phyloP scores from a whole-genome alignment of 37 sponge, comb jelly and placozoan genomes.

The Halisarca cf. caerulea region DNA sequence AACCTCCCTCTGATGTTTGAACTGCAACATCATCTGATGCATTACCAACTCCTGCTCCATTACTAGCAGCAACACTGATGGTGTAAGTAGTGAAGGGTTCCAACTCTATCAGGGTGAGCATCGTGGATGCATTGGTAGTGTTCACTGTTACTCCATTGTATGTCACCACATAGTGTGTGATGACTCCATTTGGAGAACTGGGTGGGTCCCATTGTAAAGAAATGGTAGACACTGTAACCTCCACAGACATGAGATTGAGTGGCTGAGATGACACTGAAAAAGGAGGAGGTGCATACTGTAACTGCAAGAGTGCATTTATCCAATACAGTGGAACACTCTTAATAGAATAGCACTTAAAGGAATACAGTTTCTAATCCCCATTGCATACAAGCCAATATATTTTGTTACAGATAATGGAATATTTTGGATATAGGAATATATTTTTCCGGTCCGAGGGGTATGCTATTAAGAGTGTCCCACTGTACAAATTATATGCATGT shows the following conservation, averaged over 20 bases:
- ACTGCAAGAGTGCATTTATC: no score
- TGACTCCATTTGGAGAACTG: background rate
- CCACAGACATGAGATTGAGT: background rate
- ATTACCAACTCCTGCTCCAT: background rate
- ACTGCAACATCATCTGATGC: background rate
- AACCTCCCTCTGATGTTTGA: background rate
- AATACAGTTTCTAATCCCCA: no score
- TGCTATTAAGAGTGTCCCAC: no score
- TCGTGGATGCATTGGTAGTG: background rate
- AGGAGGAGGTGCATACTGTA: no score
- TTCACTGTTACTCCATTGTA: background rate
- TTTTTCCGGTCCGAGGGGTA: no score
- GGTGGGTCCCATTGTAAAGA: background rate
- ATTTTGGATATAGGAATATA: no score
- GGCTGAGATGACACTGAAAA: slow-evolving; percentile 7
- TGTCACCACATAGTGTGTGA: background rate
- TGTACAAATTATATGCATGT: background rate
- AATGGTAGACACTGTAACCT: background rate
- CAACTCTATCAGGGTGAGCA: background rate
- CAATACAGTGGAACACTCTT: no score
- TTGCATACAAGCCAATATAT: no score
- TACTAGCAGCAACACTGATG: background rate
- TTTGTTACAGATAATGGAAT: no score
- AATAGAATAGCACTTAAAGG: no score
- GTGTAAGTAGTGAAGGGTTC: background rate